Evolutionary conservation across 2,113 vertebrate genomes (phyloP).

Genomic region (Actenoides hombroni): DNA sequence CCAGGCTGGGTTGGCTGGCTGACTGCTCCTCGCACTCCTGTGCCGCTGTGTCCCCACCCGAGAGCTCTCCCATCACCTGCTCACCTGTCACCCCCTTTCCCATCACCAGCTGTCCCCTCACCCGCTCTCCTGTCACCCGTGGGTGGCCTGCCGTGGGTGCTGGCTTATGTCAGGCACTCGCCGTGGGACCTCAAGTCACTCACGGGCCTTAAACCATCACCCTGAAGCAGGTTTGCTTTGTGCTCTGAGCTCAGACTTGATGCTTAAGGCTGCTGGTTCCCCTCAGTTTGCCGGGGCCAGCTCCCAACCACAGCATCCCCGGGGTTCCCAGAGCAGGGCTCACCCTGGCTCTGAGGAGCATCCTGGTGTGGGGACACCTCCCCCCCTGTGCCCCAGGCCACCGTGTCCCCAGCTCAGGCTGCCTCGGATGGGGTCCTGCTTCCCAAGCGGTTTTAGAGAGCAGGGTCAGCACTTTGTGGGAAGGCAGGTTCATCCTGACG

Average conservation of each 20-base stretch:
- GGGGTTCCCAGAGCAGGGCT: no score
- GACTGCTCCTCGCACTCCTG: not conserved
- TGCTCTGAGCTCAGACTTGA: not conserved
- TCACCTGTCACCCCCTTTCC: not conserved
- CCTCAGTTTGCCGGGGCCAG: rapidly evolving
- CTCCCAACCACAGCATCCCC: not conserved
- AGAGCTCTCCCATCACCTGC: not conserved
- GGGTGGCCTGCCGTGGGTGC: not conserved
- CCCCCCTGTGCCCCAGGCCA: no score
- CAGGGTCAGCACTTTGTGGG: not conserved
- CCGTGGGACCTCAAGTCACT: rapidly evolving
- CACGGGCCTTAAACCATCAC: rapidly evolving
- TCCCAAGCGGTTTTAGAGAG: rapidly evolving
- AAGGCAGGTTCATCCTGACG: rapidly evolving
- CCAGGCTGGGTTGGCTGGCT: not conserved
- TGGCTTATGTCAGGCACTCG: not conserved
- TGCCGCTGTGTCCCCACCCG: rapidly evolving
- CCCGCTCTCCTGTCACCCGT: rapidly evolving
- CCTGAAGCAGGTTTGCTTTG: not conserved
- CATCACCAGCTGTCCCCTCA: not conserved
- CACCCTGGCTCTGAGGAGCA: rapidly evolving
- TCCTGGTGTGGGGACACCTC: not conserved
- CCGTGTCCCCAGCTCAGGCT: not conserved
- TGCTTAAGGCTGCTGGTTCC: not conserved
- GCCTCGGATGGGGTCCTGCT: not conserved